Base-by-base conservation (phyloP, 64 coral and sea anemone species). In the Pocillopora damicornis region DNA sequence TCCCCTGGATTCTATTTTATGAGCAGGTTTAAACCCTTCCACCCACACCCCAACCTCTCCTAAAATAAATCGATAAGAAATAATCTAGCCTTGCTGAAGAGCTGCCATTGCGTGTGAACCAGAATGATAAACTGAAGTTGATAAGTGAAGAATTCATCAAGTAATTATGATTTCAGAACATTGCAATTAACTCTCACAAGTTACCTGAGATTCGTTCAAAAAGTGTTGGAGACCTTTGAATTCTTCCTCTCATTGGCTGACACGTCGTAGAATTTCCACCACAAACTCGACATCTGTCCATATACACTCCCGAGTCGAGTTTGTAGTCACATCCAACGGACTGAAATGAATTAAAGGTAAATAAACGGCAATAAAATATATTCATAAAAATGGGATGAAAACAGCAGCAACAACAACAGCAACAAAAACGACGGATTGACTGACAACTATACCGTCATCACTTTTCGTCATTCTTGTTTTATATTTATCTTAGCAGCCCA, bases 201-300 rank as follows among this genome's bases (percentile, higher is more conserved):
- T 82, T 18, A 93, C 91, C 91, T 78, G 75, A 36, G 7, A 71
- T 69, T 20, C 36, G 65, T 89, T 93, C 91, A 61, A 76, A 65
- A 1, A 35, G 37, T 17, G 86, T 77, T 17, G 91, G 91, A 37
- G 13, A 37, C 62, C 88, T 89, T 60, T 84, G 66, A 59, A 93
- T 75, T 9, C 63, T 83, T 84, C 91, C 91, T 37, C 82, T 93
- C 38, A 83, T 82, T 35, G 23, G 91, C 73, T 89, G 37, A 42
- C 91, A 93, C 12, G 61, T 73, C 1, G 79, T 93, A 23, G 87
- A 83, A 59, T 93, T 93, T 13, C 91, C 91, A 5, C 87, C 87
- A 61, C 91, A 93, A 0, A 93, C 71, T 5, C 91, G 91, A 30
- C 91, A 93, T 51, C 89, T 93, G 74, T 93, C 91, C 25, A 89